A percentile compares a stretch with the other conserved stretches of the same genome.
Conservation (phyloP, 1,140 invertebrate genomes). For the Penaeus chinensis region DNA sequence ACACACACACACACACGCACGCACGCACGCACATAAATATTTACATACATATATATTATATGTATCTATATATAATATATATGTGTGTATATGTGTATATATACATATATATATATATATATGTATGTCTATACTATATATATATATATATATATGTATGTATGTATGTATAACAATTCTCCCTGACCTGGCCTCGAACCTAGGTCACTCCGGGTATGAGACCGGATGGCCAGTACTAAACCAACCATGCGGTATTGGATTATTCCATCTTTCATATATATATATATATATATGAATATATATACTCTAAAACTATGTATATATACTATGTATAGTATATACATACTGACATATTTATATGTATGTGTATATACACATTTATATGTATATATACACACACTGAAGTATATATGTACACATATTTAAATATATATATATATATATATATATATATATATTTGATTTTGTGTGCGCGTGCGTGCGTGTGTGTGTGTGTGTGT, state of each 20-base stretch:
- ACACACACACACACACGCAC: too few species aligned
- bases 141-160: conserved; percentile 4
- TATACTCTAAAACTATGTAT: not conserved
- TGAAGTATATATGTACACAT: too few species aligned
- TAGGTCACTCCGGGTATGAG: too few species aligned
- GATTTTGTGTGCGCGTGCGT: too few species aligned
- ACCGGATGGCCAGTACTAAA: too few species aligned
- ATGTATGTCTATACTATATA: conserved; percentile 16
- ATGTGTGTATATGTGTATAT: conserved; percentile 20
- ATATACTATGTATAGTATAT: not conserved
- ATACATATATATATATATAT: conserved; percentile 9
- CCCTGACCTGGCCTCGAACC: too few species aligned
- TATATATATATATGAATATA: not conserved
- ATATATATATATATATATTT: too few species aligned
- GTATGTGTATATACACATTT: too few species aligned
- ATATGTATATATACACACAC: too few species aligned
- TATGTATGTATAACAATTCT: conserved; percentile 30
- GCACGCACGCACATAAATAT: too few species aligned
- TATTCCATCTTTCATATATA: not conserved
- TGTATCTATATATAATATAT: conserved; percentile 9
- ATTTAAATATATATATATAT: too few species aligned
- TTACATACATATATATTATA: not conserved
- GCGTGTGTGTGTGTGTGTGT: too few species aligned
- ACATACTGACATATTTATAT: not conserved
- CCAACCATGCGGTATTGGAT: not conserved